Percentiles rank a stretch among this genome's conserved stretches.
Evolutionary conservation across 2,888 invertebrate genomes (phyloP).

Genomic region (Stenotaenia linearis): DNA sequence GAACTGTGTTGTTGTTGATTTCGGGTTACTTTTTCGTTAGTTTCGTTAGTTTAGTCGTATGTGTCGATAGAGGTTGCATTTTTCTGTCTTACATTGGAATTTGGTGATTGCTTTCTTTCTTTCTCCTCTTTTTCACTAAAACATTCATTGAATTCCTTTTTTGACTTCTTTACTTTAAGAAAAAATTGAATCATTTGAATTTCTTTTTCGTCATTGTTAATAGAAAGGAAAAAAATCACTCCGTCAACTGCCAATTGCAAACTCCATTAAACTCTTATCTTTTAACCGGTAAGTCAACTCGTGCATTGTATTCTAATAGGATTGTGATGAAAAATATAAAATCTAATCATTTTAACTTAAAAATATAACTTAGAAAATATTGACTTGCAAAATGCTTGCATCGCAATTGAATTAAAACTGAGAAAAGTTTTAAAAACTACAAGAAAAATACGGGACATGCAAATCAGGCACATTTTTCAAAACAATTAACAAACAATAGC

Average conservation of each 20-base stretch:
- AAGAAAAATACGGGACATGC: too few relatives aligned
- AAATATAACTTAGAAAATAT: too few relatives aligned
- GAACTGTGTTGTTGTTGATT: too few relatives aligned
- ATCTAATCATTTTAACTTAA: neutral
- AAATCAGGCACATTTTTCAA: too few relatives aligned
- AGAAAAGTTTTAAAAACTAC: too few relatives aligned
- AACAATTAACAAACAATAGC: too few relatives aligned
- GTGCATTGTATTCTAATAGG: neutral
- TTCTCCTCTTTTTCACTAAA: neutral
- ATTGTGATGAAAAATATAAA: neutral
- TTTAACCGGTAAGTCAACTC: neutral
- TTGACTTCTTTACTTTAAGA: neutral
- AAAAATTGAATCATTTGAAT: conserved; percentile 8
- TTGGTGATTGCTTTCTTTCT: neutral
- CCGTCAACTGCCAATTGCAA: conserved; percentile 11
- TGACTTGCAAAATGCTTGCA: too few relatives aligned
- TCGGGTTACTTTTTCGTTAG: too few relatives aligned
- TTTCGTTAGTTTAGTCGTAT: too few relatives aligned
- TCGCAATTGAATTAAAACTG: too few relatives aligned
- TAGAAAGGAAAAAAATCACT: neutral
- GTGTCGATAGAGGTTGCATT: neutral
- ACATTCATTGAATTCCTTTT: neutral
- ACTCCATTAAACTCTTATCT: neutral
- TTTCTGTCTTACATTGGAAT: neutral
- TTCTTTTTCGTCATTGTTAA: neutral